Base-by-base conservation (phyloP, 2,113 vertebrate species). In the Genyomyrus donnyi region DNA sequence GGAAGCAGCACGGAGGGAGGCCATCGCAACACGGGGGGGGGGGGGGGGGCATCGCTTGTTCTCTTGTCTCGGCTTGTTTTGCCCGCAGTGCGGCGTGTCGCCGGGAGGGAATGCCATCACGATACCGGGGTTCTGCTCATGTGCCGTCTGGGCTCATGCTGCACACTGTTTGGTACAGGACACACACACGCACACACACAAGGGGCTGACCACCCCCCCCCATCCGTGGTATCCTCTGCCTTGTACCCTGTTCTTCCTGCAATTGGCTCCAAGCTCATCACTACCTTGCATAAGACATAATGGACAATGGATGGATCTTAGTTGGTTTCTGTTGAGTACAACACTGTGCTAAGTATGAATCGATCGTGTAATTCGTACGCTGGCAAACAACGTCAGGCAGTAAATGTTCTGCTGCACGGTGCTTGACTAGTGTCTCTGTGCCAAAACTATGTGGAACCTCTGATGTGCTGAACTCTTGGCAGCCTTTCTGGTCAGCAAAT, bases 1-100 rank as follows among this genome's bases (percentile, higher is more conserved):
- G 97, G 15, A n/a, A 42, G 42, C 31, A 15, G 2, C 49, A 15
- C 0, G 8, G 13, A 3, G 48, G 49, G 49, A 50, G 3, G 11
- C 49, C 49, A 15, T 50, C 10, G 39, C 39, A 1, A 48, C 46
- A 48, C 46, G 52, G 52, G 49, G 52, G 35, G 31, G 52, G 49
- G 52, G 35, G 31, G 35, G 35, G 52, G 11, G 15, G 6, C 21
- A 0, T 56, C 0, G 21, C 52, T 1, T 19, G 52, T 70, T 2
- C 1, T 58, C 5, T 58, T 1, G 5, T 7, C 53, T 58, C 19
- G 6, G 53, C 24, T 27, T 70, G 62, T 70, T 70, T 13, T 70
- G 9, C 13, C 62, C 27, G 27, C 66, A 31, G 2, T 70, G 9
- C 27, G 31, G 27, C 2, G 3, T 31, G 8, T 31, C 8, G 1